Evolutionary conservation across 2,888 invertebrate species (phyloP).

Genomic region (Oxycera nigricornis): DNA sequence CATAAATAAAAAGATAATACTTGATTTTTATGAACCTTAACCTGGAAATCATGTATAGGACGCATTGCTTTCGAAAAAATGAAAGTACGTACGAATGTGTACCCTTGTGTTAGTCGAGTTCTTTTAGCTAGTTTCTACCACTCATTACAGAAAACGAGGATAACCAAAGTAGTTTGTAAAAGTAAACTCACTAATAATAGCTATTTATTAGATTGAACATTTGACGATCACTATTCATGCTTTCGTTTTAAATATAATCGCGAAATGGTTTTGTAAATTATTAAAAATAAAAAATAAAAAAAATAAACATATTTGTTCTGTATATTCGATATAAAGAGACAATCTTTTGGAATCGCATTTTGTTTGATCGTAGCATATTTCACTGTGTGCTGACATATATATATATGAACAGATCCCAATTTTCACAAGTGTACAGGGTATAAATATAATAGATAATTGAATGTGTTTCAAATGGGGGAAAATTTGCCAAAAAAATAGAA

Average conservation of each 20-base stretch:
- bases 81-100: neutral
- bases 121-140: neutral
- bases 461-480: too few relatives aligned
- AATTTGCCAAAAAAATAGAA: too few relatives aligned
- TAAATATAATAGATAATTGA: too few relatives aligned
- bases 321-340: neutral
- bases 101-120: neutral
- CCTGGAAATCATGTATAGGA: neutral
- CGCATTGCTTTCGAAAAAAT: neutral
- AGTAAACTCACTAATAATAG: too few relatives aligned
- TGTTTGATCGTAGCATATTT: neutral
- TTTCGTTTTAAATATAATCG: too few relatives aligned
- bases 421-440: conserved; percentile 11
- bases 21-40: too few relatives aligned
- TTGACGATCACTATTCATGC: too few relatives aligned
- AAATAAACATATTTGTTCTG: neutral
- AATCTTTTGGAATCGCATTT: conserved; percentile 1
- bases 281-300: neutral
- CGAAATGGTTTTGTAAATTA: too few relatives aligned
- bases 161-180: neutral
- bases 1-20: too few relatives aligned
- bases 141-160: neutral
- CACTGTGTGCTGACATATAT: neutral
- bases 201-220: too few relatives aligned
- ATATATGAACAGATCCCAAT: neutral